phyloP scores from a whole-genome alignment of 2,888 invertebrate genomes.

The Trachelus troglodyta region DNA sequence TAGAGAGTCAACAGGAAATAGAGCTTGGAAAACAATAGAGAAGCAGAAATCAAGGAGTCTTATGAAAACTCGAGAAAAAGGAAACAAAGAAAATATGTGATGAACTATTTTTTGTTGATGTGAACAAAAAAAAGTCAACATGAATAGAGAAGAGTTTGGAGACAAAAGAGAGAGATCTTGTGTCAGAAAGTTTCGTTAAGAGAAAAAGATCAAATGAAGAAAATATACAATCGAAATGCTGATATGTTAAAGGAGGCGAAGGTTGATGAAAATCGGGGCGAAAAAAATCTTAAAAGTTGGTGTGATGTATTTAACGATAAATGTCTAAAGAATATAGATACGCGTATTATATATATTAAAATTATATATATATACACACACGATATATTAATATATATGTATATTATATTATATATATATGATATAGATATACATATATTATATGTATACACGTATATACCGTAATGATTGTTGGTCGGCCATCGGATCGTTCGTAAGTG shows the following conservation, averaged over 20 bases:
- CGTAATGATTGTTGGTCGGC: too few relatives aligned
- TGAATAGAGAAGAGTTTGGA: background rate
- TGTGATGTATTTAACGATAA: slow-evolving; percentile 50
- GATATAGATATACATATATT: too few relatives aligned
- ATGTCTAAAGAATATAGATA: slow-evolving; percentile 38
- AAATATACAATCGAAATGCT: slow-evolving; percentile 5
- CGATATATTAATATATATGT: too few relatives aligned
- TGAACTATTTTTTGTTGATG: slow-evolving; percentile 51
- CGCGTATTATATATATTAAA: too few relatives aligned
- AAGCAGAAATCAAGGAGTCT: slow-evolving; percentile 13
- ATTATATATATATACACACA: too few relatives aligned
- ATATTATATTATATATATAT: too few relatives aligned
- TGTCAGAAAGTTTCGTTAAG: slow-evolving; percentile 17
- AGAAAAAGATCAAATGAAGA: slow-evolving; percentile 15
- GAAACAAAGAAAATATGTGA: slow-evolving; percentile 16
- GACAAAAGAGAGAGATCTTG: slow-evolving; percentile 7
- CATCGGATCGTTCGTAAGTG: too few relatives aligned
- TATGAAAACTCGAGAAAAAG: slow-evolving; percentile 14
- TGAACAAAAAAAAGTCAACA: slow-evolving; percentile 18
- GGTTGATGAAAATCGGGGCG: background rate
- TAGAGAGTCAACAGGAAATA: slow-evolving; percentile 9
- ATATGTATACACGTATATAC: too few relatives aligned
- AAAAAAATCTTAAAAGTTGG: slow-evolving; percentile 29
- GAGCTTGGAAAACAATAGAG: slow-evolving; percentile 14
- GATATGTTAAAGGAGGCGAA: too few relatives aligned